Evolutionary conservation across 2,113 vertebrate genomes (phyloP), one percentile per base, ranked within the genome.

Genomic region (Brienomyrus longianalis): DNA sequence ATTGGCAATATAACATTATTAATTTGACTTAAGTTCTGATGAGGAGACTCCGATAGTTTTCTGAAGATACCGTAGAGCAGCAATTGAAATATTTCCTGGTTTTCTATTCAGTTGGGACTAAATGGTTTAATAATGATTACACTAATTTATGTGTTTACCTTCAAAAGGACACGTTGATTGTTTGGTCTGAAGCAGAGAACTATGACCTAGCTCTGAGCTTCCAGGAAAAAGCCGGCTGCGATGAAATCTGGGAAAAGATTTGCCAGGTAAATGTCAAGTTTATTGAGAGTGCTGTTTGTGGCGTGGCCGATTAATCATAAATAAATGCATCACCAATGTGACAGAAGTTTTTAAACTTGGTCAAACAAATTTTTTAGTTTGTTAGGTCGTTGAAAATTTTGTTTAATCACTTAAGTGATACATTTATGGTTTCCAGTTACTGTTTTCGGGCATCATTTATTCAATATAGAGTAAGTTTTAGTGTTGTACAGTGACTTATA

Each of bases 171-270:
- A 99, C 98, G 5, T 94, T 99, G 93, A 99, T 99, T 94, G 98
- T 99, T 92, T 99, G 98, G 98, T 99, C 98, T 88, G 98, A 99
- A 97, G 98, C 98, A 90, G 98, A 99, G 92, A 99, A 99, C 94
- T 99, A 98, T 95, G 98, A 99, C 93, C 95, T 99, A 94, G 98
- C 98, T 88, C 95, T 99, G 92, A 99, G 98, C 95, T 99, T 99
- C 94, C 98, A 99, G 95, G 98, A 99, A 93, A 99, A 99, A 93
- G 98, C 98, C 91, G 98, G 98, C 91, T 99, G 98, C 91, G 98
- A 99, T 97, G 98, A 99, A 93, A 99, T 99, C 92, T 99, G 98
- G 98, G 98, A 99, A 93, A 99, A 98, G 96, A 99, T 99, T 92
- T 99, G 98, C 93, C 97, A 99, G 97, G 98, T 99, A 97, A 51